These are phyloP conservation scores for Eristalis arbustorum DNA, from an alignment of 2,888 invertebrate genomes.

Conservation along the genomic window DNA sequence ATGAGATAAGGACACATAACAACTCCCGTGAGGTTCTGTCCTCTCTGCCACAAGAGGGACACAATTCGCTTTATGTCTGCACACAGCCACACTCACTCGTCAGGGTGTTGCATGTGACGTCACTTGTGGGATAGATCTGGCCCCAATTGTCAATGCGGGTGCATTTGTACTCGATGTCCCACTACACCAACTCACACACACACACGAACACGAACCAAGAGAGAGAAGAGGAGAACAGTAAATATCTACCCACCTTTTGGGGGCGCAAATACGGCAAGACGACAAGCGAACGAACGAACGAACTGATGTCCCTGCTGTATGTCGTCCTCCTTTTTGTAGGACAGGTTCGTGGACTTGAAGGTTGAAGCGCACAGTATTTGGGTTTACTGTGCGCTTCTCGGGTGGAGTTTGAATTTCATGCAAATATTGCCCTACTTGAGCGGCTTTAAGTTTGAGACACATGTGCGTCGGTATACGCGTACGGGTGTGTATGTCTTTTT, in stretches of 20 bases:
- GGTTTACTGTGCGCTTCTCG: constrained; percentile 17
- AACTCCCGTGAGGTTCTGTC: constrained; percentile 47
- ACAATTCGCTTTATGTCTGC: constrained; percentile 35
- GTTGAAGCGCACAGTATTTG: background rate
- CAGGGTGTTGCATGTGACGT: constrained; percentile 41
- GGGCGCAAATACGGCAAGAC: background rate
- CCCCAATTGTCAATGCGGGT: constrained; percentile 49
- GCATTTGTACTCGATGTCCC: constrained; percentile 41
- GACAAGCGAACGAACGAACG: background rate
- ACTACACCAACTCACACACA: background rate
- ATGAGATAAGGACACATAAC: constrained; percentile 54
- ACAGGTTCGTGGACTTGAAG: constrained; percentile 35
- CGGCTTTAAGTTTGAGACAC: constrained; percentile 32
- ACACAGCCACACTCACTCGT: background rate
- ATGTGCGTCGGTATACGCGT: background rate
- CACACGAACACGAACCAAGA: too few relatives aligned
- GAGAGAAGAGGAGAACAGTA: background rate
- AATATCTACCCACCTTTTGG: background rate
- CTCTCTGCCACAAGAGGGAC: constrained; percentile 13
- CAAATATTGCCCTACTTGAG: constrained; percentile 50
- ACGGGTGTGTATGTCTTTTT: constrained; percentile 9
- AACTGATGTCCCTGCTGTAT: constrained; percentile 14
- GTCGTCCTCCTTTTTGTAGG: constrained; percentile 30
- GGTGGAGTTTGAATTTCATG: constrained; percentile 34
- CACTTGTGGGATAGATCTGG: constrained; percentile 51